phyloP scores from a whole-genome alignment of 1,140 invertebrate species.

The Stratiolaelaps scimitus region DNA sequence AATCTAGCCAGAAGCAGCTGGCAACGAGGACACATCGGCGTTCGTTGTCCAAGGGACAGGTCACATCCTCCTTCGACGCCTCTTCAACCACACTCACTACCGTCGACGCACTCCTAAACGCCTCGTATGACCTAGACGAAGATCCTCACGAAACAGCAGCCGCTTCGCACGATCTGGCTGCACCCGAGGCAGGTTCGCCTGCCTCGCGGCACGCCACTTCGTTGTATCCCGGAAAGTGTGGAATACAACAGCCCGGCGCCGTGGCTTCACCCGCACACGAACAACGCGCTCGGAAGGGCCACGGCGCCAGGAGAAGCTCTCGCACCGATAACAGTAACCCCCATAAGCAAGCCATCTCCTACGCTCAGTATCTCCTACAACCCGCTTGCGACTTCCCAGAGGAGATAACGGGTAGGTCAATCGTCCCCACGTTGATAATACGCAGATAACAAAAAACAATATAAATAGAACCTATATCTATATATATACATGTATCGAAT shows the following conservation, averaged over 20 bases:
- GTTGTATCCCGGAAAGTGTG: too few relatives aligned
- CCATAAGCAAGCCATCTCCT: conserved; percentile 7
- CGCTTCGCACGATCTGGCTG: not conserved
- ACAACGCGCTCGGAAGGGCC: not conserved
- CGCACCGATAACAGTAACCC: not conserved
- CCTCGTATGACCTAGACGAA: not conserved
- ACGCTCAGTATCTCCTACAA: conserved; percentile 18
- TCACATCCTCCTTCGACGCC: conserved; percentile 24
- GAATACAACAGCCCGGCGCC: too few relatives aligned
- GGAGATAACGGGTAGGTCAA: conserved; percentile 6
- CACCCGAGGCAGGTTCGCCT: not conserved
- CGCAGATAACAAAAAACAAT: too few relatives aligned
- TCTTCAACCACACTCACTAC: conserved; percentile 29
- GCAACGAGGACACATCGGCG: not conserved
- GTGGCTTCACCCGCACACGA: too few relatives aligned
- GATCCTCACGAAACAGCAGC: too few relatives aligned
- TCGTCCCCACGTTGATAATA: too few relatives aligned
- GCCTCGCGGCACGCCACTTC: not conserved
- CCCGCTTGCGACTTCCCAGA: conserved; percentile 20
- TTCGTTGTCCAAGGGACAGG: not conserved
- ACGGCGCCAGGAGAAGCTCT: not conserved
- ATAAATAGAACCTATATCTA: too few relatives aligned
- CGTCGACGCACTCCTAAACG: conserved; percentile 28
- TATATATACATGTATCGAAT: too few relatives aligned
- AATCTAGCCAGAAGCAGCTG: not conserved